phyloP scores from a whole-genome alignment of 2,797 vertebrate genomes.

The Sylvilagus floridanus region DNA sequence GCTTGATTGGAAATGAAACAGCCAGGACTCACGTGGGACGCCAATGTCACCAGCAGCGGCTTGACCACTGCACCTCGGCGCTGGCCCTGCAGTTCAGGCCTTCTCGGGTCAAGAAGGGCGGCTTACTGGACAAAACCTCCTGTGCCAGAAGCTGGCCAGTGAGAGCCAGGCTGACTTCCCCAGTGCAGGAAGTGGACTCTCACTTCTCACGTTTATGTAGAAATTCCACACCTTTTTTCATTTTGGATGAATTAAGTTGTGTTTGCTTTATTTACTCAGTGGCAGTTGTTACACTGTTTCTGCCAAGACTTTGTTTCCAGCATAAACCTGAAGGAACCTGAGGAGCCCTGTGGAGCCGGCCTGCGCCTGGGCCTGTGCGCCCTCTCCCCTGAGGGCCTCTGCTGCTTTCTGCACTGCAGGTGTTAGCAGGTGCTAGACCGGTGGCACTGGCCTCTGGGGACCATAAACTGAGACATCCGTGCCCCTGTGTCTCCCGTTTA shows the following conservation, averaged over 20 bases:
- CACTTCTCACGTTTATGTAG: neutral
- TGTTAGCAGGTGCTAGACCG: neutral
- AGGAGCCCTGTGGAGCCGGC: neutral
- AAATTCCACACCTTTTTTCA: neutral
- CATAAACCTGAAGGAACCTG: neutral
- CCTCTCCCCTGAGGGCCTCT: neutral
- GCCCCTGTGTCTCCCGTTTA: neutral
- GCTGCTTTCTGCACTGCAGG: neutral
- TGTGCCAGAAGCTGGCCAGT: neutral
- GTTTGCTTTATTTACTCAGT: neutral
- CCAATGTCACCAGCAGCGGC: too few relatives aligned
- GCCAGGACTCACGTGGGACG: too few relatives aligned
- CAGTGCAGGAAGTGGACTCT: neutral
- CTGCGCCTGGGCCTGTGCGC: neutral
- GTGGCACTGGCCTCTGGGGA: neutral
- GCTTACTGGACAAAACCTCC: neutral
- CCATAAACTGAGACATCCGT: fast-evolving
- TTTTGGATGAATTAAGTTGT: neutral
- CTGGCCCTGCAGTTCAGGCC: neutral
- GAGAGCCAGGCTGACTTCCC: neutral
- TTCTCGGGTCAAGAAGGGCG: neutral
- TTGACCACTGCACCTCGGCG: too few relatives aligned
- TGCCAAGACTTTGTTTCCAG: neutral
- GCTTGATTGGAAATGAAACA: too few relatives aligned
- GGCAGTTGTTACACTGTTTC: neutral